Evolutionary conservation across 2,888 invertebrate genomes (phyloP).

Genomic region (Lottia scabra): DNA sequence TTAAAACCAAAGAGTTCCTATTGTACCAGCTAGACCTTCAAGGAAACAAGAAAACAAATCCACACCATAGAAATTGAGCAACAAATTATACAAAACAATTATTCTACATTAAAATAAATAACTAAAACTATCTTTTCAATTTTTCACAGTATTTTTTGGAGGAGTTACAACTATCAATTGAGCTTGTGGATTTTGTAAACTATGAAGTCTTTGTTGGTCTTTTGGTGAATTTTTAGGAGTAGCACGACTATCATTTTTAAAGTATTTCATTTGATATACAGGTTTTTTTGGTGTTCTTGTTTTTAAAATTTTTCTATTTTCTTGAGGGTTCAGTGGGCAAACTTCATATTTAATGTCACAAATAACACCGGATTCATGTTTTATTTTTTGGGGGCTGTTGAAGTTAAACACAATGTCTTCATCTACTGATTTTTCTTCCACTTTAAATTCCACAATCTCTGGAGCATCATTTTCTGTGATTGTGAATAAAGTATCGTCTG

Average conservation of each 20-base stretch:
- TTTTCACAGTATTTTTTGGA: too few relatives aligned
- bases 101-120: too few relatives aligned
- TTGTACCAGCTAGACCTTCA: too few relatives aligned
- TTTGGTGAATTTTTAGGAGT: too few relatives aligned
- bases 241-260: constrained; percentile 1
- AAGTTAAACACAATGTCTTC: constrained; percentile 46
- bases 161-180: too few relatives aligned
- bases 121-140: too few relatives aligned
- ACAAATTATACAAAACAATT: too few relatives aligned
- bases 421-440: constrained; percentile 19
- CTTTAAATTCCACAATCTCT: neutral
- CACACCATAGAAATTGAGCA: too few relatives aligned
- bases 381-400: constrained; percentile 44
- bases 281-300: neutral
- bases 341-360: neutral
- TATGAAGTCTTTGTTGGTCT: too few relatives aligned
- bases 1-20: too few relatives aligned
- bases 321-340: neutral
- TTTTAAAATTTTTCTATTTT: neutral
- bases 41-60: too few relatives aligned
- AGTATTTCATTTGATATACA: neutral
- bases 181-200: too few relatives aligned
- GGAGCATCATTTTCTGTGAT: neutral
- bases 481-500: neutral
- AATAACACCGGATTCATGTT: constrained; percentile 28